A percentile compares a stretch with the other conserved stretches of the same genome.
Evolutionary conservation across 1,140 invertebrate species (phyloP).

Genomic region (Hormaphis cornu): DNA sequence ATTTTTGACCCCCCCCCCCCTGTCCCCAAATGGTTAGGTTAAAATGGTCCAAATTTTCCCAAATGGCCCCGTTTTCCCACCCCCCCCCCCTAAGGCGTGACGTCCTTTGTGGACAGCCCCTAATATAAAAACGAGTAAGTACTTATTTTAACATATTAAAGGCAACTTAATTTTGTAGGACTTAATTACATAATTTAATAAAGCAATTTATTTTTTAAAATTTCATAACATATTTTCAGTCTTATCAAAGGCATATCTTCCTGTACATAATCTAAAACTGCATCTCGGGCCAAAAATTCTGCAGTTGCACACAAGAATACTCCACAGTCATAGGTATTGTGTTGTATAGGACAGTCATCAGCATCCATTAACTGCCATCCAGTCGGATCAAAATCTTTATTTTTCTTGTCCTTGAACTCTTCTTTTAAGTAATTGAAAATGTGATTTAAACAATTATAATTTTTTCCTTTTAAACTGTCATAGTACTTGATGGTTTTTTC

Average conservation of each 20-base stretch:
- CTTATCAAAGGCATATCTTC: slow-evolving; percentile 90
- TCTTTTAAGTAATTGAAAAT: slow-evolving; percentile 67
- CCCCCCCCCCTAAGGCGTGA: too few species aligned
- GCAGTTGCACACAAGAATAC: slow-evolving; percentile 95
- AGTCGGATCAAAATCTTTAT: slow-evolving; percentile 56
- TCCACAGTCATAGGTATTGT: slow-evolving; percentile 95
- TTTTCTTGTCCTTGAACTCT: slow-evolving; percentile 83
- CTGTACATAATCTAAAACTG: slow-evolving; percentile 68
- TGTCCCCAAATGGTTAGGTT: too few species aligned
- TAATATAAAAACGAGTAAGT: too few species aligned
- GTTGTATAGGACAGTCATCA: slow-evolving; percentile 64
- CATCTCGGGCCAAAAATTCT: slow-evolving; percentile 74
- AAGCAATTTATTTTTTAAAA: slow-evolving; percentile 46
- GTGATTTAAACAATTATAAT: slow-evolving; percentile 58
- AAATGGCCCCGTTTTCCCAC: too few species aligned
- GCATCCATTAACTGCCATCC: slow-evolving; percentile 52
- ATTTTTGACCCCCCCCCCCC: too few species aligned
- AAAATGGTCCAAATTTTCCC: too few species aligned
- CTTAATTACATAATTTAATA: neutral
- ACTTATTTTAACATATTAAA: too few species aligned
- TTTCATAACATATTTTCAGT: slow-evolving; percentile 85
- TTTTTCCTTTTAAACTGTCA: slow-evolving; percentile 83
- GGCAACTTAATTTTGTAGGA: too few species aligned
- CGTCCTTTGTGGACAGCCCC: too few species aligned
- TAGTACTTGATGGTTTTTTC: slow-evolving; percentile 73